Evolutionary conservation across 37 sponge, comb jelly and placozoan species (phyloP).

Genomic region (Oscarella lobularis): DNA sequence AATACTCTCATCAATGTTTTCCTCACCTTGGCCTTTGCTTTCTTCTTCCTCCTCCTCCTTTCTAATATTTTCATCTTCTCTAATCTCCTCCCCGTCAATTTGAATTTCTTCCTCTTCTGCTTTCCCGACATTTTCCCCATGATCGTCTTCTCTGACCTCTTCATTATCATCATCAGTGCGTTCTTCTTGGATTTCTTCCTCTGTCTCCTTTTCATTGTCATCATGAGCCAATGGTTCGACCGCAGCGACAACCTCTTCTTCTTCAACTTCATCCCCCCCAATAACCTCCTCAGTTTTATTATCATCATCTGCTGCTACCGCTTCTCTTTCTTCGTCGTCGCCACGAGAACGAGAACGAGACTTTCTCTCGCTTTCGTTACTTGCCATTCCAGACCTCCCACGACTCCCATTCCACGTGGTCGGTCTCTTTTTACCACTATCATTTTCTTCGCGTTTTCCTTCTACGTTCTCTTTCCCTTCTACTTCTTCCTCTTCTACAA

Average conservation of each 20-base stretch:
- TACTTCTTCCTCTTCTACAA: not conserved
- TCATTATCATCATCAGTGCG: not conserved
- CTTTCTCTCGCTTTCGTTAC: not conserved
- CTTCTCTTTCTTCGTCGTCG: not conserved
- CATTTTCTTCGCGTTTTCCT: not conserved
- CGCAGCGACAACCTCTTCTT: too few relatives aligned
- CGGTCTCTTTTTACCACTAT: not conserved
- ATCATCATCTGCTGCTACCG: not conserved
- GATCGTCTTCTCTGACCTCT: not conserved
- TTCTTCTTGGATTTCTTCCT: not conserved
- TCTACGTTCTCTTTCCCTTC: not conserved
- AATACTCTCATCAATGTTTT: too few relatives aligned
- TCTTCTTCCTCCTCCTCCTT: too few relatives aligned
- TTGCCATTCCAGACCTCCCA: not conserved
- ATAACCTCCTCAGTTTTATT: too few relatives aligned
- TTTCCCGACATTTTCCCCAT: not conserved
- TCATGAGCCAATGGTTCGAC: too few relatives aligned
- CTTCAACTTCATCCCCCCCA: too few relatives aligned
- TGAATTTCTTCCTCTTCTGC: too few relatives aligned
- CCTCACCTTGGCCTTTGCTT: too few relatives aligned
- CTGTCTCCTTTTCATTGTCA: not conserved
- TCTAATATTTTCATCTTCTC: too few relatives aligned
- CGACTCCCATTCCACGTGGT: not conserved
- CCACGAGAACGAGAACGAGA: not conserved
- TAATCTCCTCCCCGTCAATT: too few relatives aligned